Evolutionary conservation across 64 coral and sea anemone species (phyloP), one percentile per base, ranked within the genome.

Genomic region (Dendrophyllia cribrosa): DNA sequence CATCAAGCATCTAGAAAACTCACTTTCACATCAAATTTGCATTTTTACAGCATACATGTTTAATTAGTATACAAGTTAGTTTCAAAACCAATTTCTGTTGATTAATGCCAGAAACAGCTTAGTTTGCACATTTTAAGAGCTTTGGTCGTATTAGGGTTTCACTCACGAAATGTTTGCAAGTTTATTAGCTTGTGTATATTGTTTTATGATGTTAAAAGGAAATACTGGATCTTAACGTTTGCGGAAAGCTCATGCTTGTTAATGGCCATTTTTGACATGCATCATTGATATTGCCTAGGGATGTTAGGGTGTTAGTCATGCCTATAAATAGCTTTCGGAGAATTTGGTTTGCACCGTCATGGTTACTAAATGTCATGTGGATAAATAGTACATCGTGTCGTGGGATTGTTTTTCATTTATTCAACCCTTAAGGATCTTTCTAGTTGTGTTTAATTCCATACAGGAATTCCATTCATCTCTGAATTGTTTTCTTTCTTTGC

Each of bases 211-310:
- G 34, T 79, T 53, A 1, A 14, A 60, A 79, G 13, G 55, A 53
- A 68, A 68, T 25, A 22, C 66, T 34, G 13, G 17, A 16, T 10
- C 52, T 59, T 59, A 6, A 6, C 24, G 23, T 79, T 79, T 79
- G 55, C 51, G 34, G 53, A 4, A 7, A 59, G 21, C 53, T 6
- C 13, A 55, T 59, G 0, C 51, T 9, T 15, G 53, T 58, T 79
- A 59, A 79, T 59, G 10, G 22, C 14, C 53, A 59, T 79, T 59
- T 77, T 78, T 79, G 51, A 14, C 55, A 79, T 79, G 55, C 21
- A 79, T 79, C 22, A 79, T 79, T 59, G 12, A 79, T 79, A 79
- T 79, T 79, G 76, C 52, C 10, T 9, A 7, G 21, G 55, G 21
- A 10, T 53, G 21, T 56, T 55, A 11, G 55, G 74, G 34, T 43